A percentile compares a stretch with the other conserved stretches of the same genome.
phyloP scores from a whole-genome alignment of 2,797 vertebrate genomes.

The Spheniscus humboldti region DNA sequence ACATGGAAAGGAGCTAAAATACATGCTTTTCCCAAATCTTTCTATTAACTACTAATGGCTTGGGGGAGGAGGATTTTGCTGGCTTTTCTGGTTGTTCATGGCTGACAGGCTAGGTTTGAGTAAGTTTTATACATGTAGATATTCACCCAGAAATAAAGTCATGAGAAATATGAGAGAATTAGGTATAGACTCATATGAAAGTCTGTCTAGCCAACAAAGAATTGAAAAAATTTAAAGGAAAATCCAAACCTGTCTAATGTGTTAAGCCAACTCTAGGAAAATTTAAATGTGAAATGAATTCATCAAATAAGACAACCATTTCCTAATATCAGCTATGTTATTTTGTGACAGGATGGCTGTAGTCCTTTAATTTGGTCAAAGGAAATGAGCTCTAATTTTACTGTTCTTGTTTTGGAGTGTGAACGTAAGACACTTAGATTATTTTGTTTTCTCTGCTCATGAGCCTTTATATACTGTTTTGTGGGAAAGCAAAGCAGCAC shows the following conservation, averaged over 20 bases:
- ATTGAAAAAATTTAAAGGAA: not conserved
- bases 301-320: not conserved
- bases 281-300: not conserved
- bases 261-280: not conserved
- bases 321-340: not conserved
- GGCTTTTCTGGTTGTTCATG: not conserved
- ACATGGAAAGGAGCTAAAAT: not conserved
- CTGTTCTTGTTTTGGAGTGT: not conserved
- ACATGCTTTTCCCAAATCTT: not conserved
- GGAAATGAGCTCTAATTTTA: not conserved
- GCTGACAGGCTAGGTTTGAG: not conserved
- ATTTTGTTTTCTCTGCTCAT: not conserved
- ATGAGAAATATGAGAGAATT: not conserved
- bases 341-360: not conserved
- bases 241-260: not conserved
- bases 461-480: not conserved
- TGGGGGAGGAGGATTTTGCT: not conserved
- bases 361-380: not conserved
- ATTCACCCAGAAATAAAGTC: not conserved
- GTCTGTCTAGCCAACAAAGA: not conserved
- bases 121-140: not conserved
- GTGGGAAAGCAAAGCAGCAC: not conserved
- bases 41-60: not conserved
- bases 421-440: not conserved
- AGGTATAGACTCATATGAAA: not conserved